phyloP scores from a whole-genome alignment of 2,888 invertebrate species.

The Hofmannophila pseudospretella region DNA sequence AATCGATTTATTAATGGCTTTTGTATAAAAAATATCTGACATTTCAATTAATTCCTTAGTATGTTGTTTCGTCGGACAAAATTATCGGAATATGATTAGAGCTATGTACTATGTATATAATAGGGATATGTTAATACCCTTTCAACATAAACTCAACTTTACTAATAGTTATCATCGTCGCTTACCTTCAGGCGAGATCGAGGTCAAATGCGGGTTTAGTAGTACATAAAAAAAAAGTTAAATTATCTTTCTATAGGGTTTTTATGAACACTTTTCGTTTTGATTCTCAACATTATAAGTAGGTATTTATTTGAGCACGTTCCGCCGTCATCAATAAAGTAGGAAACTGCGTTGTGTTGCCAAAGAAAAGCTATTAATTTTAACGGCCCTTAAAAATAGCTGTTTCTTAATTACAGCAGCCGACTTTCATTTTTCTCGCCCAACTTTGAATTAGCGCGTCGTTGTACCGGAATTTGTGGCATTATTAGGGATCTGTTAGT shows the following conservation, averaged over 20 bases:
- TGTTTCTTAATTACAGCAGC: constrained; percentile 44
- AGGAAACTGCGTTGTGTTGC: constrained; percentile 12
- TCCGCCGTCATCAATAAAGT: constrained; percentile 1
- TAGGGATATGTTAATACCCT: too few species aligned
- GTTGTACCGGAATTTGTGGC: not conserved
- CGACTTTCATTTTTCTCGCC: constrained; percentile 26
- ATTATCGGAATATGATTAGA: too few species aligned
- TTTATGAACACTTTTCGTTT: not conserved
- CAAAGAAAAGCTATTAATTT: constrained; percentile 38
- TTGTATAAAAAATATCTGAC: too few species aligned
- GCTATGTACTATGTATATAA: too few species aligned
- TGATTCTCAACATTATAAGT: not conserved
- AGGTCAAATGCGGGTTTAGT: too few species aligned
- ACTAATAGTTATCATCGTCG: too few species aligned
- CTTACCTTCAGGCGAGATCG: too few species aligned
- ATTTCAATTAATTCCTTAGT: too few species aligned
- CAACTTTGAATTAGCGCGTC: constrained; percentile 17
- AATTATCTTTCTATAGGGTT: not conserved
- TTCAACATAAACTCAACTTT: too few species aligned
- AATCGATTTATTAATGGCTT: too few species aligned
- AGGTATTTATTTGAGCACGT: not conserved
- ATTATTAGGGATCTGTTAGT: not conserved
- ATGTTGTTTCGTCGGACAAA: too few species aligned
- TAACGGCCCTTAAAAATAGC: constrained; percentile 40
- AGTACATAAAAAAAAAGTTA: too few species aligned